A percentile compares a stretch with the other conserved stretches of the same genome.
Evolutionary conservation across 2,113 vertebrate genomes (phyloP).

Genomic region (Bujurquina vittata): DNA sequence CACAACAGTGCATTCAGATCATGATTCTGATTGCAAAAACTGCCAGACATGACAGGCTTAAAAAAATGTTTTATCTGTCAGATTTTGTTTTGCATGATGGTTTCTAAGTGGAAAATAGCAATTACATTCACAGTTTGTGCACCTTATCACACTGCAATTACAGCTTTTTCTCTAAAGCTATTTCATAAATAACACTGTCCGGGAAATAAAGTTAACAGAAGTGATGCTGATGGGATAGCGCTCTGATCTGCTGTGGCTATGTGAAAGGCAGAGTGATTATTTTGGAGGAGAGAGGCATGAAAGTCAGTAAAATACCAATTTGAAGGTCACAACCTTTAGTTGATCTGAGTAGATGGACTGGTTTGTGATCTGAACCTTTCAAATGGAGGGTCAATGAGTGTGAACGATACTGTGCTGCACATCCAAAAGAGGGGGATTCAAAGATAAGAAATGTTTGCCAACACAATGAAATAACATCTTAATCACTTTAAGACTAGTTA

Average conservation of each 20-base stretch:
- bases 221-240: background rate
- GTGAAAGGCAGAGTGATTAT: conserved; percentile 52
- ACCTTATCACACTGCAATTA: conserved; percentile 3
- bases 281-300: conserved; percentile 60
- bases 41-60: too few relatives aligned
- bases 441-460: conserved; percentile 1
- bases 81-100: conserved; percentile 22
- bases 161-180: background rate
- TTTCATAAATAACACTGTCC: conserved; percentile 19
- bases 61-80: conserved; percentile 34
- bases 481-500: background rate
- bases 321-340: conserved; percentile 76
- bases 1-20: too few relatives aligned
- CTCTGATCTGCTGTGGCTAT: conserved; percentile 31
- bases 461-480: background rate
- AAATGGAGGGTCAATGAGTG: conserved; percentile 44
- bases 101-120: conserved; percentile 12
- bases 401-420: conserved; percentile 15
- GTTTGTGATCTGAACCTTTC: conserved; percentile 65
- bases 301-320: conserved; percentile 74
- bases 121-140: conserved; percentile 10
- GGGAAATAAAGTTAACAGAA: background rate
- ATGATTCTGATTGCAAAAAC: too few relatives aligned
- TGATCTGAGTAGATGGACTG: conserved; percentile 68
- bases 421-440: conserved; percentile 21